Conservation (phyloP, 2,888 invertebrate genomes). For the Pollenia angustigena region DNA sequence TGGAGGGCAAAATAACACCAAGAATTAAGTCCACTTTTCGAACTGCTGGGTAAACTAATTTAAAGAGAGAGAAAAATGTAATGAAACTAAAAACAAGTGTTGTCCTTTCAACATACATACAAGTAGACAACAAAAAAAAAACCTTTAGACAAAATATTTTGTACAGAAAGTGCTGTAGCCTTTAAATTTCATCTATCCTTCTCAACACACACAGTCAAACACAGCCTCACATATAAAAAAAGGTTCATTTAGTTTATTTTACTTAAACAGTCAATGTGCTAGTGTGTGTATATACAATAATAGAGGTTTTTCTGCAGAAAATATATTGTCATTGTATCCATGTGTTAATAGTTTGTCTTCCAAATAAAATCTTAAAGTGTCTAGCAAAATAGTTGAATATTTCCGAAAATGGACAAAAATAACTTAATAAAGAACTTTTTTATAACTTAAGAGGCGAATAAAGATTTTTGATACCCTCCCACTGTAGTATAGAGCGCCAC, state of each 20-base stretch:
- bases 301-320: neutral
- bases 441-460: too few relatives aligned
- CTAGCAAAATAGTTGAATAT: neutral
- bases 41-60: neutral
- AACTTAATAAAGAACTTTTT: neutral
- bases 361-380: neutral
- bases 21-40: too few relatives aligned
- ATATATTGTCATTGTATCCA: slow-evolving; percentile 45
- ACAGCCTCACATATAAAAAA: neutral
- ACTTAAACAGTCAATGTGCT: neutral
- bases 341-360: slow-evolving; percentile 42
- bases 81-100: slow-evolving; percentile 27
- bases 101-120: slow-evolving; percentile 28
- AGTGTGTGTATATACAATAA: too few relatives aligned
- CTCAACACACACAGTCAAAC: too few relatives aligned
- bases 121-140: slow-evolving; percentile 5
- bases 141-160: slow-evolving; percentile 39
- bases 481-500: too few relatives aligned
- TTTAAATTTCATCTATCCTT: slow-evolving; percentile 3
- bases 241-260: slow-evolving; percentile 10
- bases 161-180: neutral
- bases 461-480: too few relatives aligned
- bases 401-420: neutral
- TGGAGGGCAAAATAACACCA: too few relatives aligned
- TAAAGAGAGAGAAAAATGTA: neutral